phyloP scores from a whole-genome alignment of 2,113 vertebrate species.

The Sinocyclocheilus maitianheensis region DNA sequence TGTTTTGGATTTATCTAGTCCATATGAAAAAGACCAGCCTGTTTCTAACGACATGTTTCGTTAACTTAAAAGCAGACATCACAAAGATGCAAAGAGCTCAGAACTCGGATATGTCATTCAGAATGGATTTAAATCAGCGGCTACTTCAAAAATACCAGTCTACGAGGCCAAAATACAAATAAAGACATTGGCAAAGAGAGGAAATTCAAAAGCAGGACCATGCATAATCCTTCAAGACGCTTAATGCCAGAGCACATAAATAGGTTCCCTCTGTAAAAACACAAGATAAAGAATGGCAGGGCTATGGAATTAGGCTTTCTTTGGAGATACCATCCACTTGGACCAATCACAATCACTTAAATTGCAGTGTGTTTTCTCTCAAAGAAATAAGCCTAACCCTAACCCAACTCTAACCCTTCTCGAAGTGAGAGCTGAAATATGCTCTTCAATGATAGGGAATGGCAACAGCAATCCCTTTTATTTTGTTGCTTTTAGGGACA shows the following conservation, averaged over 20 bases:
- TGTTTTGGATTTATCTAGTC: not conserved
- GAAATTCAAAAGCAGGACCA: constrained; percentile 66
- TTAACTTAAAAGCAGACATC: not conserved
- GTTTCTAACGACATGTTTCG: not conserved
- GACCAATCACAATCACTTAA: not conserved
- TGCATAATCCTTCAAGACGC: constrained; percentile 71
- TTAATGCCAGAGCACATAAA: constrained; percentile 59
- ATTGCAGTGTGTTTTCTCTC: not conserved
- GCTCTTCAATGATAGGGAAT: constrained; percentile 30
- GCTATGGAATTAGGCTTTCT: constrained; percentile 4
- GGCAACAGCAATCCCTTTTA: constrained; percentile 61
- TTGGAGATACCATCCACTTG: not conserved
- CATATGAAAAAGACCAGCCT: not conserved
- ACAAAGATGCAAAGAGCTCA: not conserved
- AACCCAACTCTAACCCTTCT: constrained; percentile 2
- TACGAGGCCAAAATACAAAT: constrained; percentile 68
- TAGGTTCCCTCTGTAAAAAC: constrained; percentile 6
- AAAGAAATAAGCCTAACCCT: not conserved
- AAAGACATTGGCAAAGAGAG: constrained; percentile 51
- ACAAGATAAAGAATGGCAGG: constrained; percentile 20
- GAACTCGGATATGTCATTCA: not conserved
- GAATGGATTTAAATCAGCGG: constrained; percentile 69
- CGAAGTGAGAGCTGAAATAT: constrained; percentile 28
- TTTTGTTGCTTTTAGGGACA: constrained; percentile 66
- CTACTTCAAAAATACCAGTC: constrained; percentile 60